Base-by-base conservation (phyloP, 2,888 invertebrate species). In the Phania funesta region DNA sequence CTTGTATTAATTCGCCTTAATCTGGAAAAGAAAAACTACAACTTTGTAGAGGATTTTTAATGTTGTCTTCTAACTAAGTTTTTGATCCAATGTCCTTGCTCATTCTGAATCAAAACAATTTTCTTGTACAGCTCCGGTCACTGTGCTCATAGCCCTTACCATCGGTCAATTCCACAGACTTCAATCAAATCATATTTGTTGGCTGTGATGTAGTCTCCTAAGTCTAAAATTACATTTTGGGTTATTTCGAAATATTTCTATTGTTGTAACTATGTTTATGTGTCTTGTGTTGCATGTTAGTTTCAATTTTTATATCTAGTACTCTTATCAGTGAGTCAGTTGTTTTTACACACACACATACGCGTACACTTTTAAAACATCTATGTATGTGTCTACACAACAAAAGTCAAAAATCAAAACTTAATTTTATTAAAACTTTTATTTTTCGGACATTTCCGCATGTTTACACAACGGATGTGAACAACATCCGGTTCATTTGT, bases 381-480 rank as follows among this genome's bases (percentile, higher is more conserved):
- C 24, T 4, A 16, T 29, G 3, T 29, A 13, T 35, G 3, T 2
- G 7, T 13, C 44, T 6, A 48, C n/a, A n/a, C n/a, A 22, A 32
- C 20, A 32, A 67, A 58, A 74, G 60, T 56, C 60, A 80, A 71
- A 80, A 67, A 65, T 70, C 71, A 71, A 84, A 89, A 86, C 85
- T 85, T 87, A 84, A 87, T 85, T 84, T 85, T 80, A 71, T 84
- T 73, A 82, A 83, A 80, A 83, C 84, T 84, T 83, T 77, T 78
- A 79, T 84, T 84, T 77, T 83, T 71, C 68, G 82, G 74, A 84
- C 86, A 88, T 88, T 88, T 89, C 89, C 89, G 87, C 87, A 85
- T 87, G 87, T 88, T 88, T 88, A 88, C 86, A 86, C 84, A 88
- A 85, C 86, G 88, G 89, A 89, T 88, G 89, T 87, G 87, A 86